Conservation (phyloP, 2,797 vertebrate genomes). For the Agapornis canus region DNA sequence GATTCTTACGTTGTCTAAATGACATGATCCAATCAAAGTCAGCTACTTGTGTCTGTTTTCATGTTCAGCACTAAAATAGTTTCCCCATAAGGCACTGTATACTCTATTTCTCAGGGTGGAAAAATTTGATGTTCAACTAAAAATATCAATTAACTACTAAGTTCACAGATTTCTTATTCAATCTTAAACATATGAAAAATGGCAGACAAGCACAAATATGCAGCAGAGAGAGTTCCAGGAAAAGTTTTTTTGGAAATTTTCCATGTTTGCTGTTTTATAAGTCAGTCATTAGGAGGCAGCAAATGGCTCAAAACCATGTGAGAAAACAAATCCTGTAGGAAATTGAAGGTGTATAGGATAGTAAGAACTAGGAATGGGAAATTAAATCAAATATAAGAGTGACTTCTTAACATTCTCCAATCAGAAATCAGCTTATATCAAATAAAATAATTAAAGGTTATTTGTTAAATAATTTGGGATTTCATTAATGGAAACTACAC, state of each 20-base stretch:
- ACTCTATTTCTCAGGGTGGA: background rate
- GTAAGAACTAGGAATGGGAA: slow-evolving; percentile 23
- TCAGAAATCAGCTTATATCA: background rate
- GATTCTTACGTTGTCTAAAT: background rate
- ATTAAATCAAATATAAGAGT: slow-evolving; percentile 20
- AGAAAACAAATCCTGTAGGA: slow-evolving; percentile 49
- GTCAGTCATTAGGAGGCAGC: slow-evolving; percentile 84
- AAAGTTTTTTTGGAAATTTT: slow-evolving; percentile 54
- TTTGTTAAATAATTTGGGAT: background rate
- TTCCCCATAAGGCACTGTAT: background rate
- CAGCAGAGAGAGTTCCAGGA: background rate
- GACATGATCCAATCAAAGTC: background rate
- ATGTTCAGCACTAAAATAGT: background rate
- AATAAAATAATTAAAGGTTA: background rate
- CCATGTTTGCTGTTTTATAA: slow-evolving; percentile 76
- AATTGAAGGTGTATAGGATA: slow-evolving; percentile 31
- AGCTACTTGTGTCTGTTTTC: background rate
- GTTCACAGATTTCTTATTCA: background rate
- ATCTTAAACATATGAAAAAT: background rate
- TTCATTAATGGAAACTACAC: background rate
- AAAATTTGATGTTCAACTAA: background rate
- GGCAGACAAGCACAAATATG: background rate
- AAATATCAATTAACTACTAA: background rate
- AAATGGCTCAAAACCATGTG: slow-evolving; percentile 77
- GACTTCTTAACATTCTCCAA: slow-evolving; percentile 34